These are phyloP conservation scores for Hippocampus mohnikei DNA, from an alignment of 2,113 vertebrate species.

Conservation along the genomic window DNA sequence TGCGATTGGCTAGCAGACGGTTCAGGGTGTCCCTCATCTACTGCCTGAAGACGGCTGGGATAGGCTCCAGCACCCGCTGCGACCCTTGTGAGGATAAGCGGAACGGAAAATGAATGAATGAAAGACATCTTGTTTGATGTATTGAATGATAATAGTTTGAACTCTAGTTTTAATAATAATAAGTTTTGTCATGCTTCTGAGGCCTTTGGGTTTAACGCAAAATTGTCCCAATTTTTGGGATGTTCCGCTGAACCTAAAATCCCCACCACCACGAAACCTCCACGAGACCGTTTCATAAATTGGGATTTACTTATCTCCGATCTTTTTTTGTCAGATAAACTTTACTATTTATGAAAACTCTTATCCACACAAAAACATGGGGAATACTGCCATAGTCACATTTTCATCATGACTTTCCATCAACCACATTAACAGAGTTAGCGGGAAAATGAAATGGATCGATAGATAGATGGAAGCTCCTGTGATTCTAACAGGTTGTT, in stretches of 20 bases:
- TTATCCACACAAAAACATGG: background rate
- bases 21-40: too few species aligned
- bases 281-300: background rate
- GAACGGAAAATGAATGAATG: too few species aligned
- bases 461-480: slow-evolving; percentile 1
- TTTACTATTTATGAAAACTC: background rate
- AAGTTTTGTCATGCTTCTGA: background rate
- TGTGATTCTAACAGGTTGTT: slow-evolving; percentile 10
- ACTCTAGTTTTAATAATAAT: too few species aligned
- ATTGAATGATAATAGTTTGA: too few species aligned
- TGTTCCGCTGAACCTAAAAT: background rate
- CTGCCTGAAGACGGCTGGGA: too few species aligned
- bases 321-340: background rate
- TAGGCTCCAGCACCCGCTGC: too few species aligned
- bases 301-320: too few species aligned
- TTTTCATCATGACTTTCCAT: background rate
- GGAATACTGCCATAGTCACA: background rate
- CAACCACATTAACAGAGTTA: background rate
- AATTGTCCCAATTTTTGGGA: background rate
- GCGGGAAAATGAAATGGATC: background rate
- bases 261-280: background rate
- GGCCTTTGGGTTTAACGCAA: background rate
- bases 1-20: too few species aligned
- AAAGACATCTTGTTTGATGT: background rate
- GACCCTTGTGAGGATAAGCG: too few species aligned